Conservation (phyloP, 1,140 invertebrate species). For the Choristoneura fumiferana region DNA sequence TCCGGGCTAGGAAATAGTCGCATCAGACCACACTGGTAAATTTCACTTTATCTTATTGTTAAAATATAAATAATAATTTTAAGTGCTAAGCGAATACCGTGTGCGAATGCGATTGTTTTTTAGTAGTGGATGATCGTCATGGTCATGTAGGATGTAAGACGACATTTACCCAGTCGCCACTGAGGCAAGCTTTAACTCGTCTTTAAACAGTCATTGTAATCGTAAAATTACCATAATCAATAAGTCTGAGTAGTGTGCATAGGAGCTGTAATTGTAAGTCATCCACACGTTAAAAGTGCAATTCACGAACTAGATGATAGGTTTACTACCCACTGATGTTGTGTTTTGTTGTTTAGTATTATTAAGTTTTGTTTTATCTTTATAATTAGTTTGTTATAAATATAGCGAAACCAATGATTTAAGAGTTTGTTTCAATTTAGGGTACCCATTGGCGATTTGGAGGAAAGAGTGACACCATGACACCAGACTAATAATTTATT, state of each 20-base stretch:
- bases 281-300: neutral
- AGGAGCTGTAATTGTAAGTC: conserved; percentile 19
- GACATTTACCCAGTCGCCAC: neutral
- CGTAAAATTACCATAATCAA: conserved; percentile 23
- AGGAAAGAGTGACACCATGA: neutral
- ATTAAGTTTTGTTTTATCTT: conserved; percentile 38
- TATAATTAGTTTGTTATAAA: conserved; percentile 41
- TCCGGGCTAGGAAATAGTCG: conserved; percentile 29
- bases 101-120: conserved; percentile 51
- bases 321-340: conserved; percentile 45
- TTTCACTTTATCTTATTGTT: conserved; percentile 22
- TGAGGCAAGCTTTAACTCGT: conserved; percentile 24
- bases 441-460: neutral
- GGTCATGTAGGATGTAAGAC: neutral
- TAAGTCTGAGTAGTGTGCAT: conserved; percentile 27
- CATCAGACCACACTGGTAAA: conserved; percentile 40
- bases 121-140: neutral
- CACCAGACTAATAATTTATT: conserved; percentile 7
- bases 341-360: conserved; percentile 52
- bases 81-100: conserved; percentile 44
- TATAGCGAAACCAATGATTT: conserved; percentile 64
- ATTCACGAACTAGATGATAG: neutral
- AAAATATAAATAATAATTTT: conserved; percentile 25
- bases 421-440: conserved; percentile 45
- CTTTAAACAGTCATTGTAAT: conserved; percentile 18